Percentiles rank a stretch among this genome's conserved stretches.
phyloP scores from a whole-genome alignment of 2,888 invertebrate species.

The Pasiphila rectangulata region DNA sequence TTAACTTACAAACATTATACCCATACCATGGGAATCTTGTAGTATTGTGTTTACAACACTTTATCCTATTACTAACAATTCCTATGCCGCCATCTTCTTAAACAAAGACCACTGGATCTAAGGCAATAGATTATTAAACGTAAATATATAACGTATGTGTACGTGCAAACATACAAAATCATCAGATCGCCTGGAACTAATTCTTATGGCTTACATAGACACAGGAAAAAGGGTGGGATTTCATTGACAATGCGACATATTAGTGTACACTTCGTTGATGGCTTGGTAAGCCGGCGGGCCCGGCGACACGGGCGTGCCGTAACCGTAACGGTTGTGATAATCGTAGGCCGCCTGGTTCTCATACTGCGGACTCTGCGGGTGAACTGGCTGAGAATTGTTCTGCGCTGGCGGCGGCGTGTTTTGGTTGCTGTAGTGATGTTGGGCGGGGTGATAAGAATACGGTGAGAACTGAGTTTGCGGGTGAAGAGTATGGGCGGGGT shows the following conservation, averaged over 20 bases:
- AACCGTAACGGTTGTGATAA: constrained; percentile 25
- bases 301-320: constrained; percentile 42
- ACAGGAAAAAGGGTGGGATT: constrained; percentile 2
- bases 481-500: constrained; percentile 14
- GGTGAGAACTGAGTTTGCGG: constrained; percentile 21
- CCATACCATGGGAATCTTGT: constrained; percentile 5
- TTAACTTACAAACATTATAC: constrained; percentile 6
- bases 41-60: constrained; percentile 23
- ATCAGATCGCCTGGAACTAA: constrained; percentile 6
- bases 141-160: too few relatives aligned
- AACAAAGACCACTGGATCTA: constrained; percentile 20
- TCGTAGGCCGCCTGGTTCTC: constrained; percentile 20
- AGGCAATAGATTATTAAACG: constrained; percentile 12
- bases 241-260: constrained; percentile 40
- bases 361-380: constrained; percentile 20
- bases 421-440: constrained; percentile 6
- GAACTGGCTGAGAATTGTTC: constrained; percentile 8
- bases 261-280: constrained; percentile 54
- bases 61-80: not conserved
- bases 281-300: constrained; percentile 74
- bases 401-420: constrained; percentile 12
- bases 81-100: too few relatives aligned
- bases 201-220: constrained; percentile 9
- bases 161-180: too few relatives aligned
- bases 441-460: constrained; percentile 14